Conservation (phyloP, 2,113 vertebrate species). For the Mirounga angustirostris region DNA sequence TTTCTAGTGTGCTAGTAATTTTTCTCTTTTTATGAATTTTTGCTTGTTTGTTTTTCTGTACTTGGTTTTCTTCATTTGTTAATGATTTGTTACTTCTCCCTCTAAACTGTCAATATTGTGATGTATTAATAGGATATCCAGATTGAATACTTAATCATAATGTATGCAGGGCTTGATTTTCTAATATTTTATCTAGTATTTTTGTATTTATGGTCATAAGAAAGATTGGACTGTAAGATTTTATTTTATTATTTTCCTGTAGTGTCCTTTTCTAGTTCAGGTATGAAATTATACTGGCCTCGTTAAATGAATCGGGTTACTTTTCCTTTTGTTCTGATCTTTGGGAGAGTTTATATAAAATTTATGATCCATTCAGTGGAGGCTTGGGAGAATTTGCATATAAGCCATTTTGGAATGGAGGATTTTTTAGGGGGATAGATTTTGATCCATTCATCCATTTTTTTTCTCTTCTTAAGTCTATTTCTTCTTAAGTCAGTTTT, state of each 20-base stretch:
- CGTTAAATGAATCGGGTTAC: not conserved
- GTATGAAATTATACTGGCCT: not conserved
- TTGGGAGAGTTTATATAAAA: not conserved
- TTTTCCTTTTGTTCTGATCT: not conserved
- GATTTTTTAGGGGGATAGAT: not conserved
- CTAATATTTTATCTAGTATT: not conserved
- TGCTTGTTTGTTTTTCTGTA: not conserved
- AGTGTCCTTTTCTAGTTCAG: not conserved
- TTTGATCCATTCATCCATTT: not conserved
- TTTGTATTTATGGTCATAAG: not conserved
- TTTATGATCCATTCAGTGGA: not conserved
- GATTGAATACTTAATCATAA: not conserved
- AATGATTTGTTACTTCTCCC: not conserved
- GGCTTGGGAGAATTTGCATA: not conserved
- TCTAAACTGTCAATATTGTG: not conserved
- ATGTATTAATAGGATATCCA: not conserved
- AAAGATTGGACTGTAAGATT: not conserved
- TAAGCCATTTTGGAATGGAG: not conserved
- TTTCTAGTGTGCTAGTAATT: not conserved
- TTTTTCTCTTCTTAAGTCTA: not conserved
- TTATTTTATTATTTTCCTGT: not conserved
- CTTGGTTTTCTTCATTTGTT: not conserved
- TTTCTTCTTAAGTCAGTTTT: conserved; percentile 4
- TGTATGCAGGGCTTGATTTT: not conserved
- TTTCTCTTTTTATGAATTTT: not conserved